Evolutionary conservation across 2,113 vertebrate species (phyloP), one percentile per base, ranked within the genome.

Genomic region (Coturnix japonica): DNA sequence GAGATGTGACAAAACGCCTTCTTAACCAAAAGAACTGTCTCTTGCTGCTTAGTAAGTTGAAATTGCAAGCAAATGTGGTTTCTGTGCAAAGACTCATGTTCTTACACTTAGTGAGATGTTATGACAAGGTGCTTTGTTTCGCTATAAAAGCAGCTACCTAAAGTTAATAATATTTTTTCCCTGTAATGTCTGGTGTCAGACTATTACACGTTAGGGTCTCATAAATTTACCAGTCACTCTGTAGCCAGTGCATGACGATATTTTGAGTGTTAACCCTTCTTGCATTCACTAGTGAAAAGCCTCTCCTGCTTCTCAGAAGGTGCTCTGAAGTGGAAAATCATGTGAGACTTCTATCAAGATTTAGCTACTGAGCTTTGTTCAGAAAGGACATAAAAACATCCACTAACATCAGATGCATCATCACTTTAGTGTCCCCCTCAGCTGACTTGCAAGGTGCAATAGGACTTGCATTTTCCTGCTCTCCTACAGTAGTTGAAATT

Each of bases 1-100:
- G 99, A 95, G 98, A 99, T 73, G 97, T 99, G 95, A 98, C 98
- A 92, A 98, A 98, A 96, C 99, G 99, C 93, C 98, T 99, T 76
- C 98, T 98, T 51, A 98, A 97, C 87, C 98, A 98, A 95, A 98
- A 97, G 79, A 99, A 99, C 98, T 99, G 98, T 95, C 97, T 99
- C 69, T 98, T 99, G 73, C 97, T 99, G 87, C 98, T 99, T 92
- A 98, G 99, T 99, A 98, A 89, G 99, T 98, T 85, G 39, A 89
- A 89, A 81, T 93, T 51, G 65, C 76, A 82, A 88, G 54, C 43
- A 95, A 75, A 61, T n/a, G 1, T 76, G 37, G 1, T 56, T 44
- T 72, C 87, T 87, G 86, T 81, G n/a, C 30, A 19, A 44, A 70
- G 41, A 54, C 49, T 70, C 17, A 4, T 43, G 5, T 93, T 72